phyloP scores from a whole-genome alignment of 2,888 invertebrate species.

The Scaptomyza polygonia region DNA sequence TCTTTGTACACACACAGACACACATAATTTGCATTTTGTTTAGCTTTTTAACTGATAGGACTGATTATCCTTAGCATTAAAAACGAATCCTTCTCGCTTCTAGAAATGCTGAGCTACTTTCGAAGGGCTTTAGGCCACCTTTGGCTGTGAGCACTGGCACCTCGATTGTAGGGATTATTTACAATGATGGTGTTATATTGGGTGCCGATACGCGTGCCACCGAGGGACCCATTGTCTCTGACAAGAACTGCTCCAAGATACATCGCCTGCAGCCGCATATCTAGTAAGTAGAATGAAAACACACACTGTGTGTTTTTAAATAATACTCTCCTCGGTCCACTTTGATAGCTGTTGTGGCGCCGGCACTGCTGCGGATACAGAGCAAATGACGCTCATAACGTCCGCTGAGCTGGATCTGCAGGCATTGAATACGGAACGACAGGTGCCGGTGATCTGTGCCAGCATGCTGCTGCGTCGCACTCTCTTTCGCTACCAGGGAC shows the following conservation, averaged over 20 bases:
- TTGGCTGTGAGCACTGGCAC: conserved; percentile 98
- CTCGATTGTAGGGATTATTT: conserved; percentile 96
- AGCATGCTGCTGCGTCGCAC: conserved; percentile 95
- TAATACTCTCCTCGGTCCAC: too few species aligned
- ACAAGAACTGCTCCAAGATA: conserved; percentile 98
- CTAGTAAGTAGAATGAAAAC: conserved; percentile 88
- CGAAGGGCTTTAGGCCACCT: conserved; percentile 91
- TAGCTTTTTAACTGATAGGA: too few species aligned
- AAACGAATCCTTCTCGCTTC: neutral
- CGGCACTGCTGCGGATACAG: conserved; percentile 99
- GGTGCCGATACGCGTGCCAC: conserved; percentile 99
- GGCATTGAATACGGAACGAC: conserved; percentile 94
- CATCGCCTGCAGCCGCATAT: conserved; percentile 95
- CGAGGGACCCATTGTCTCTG: conserved; percentile 96
- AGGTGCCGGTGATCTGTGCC: conserved; percentile 95
- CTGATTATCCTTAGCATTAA: too few species aligned
- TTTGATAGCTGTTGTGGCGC: conserved; percentile 94
- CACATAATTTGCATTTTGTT: too few species aligned
- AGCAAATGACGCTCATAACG: conserved; percentile 96
- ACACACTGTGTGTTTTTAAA: too few species aligned
- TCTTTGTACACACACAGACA: too few species aligned
- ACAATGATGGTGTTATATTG: conserved; percentile 97
- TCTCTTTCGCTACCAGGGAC: conserved; percentile 96
- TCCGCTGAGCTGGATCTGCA: conserved; percentile 96
- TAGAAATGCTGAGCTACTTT: conserved; percentile 93